A percentile compares a stretch with the other conserved stretches of the same genome.
These are phyloP conservation scores for Sialia sialis DNA, from an alignment of 2,113 vertebrate species.

Conservation along the genomic window DNA sequence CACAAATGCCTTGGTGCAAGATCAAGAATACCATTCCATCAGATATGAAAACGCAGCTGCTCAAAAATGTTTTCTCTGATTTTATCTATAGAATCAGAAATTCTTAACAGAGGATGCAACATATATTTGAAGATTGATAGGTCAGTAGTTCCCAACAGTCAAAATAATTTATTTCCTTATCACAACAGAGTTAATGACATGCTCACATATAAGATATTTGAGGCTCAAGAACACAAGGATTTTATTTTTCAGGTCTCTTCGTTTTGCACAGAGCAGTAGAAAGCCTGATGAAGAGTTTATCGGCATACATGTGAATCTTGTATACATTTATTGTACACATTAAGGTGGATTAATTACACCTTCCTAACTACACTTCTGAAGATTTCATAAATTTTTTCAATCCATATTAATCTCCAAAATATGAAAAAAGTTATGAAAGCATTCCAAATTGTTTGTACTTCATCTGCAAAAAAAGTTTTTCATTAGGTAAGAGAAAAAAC, in stretches of 20 bases:
- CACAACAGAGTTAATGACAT: neutral
- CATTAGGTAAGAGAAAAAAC: neutral
- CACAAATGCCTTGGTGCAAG: neutral
- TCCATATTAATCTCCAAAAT: neutral
- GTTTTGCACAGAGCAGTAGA: neutral
- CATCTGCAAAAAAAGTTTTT: neutral
- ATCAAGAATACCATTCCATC: neutral
- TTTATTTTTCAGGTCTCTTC: neutral
- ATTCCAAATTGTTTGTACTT: rapidly evolving
- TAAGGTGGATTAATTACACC: neutral
- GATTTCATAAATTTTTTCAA: neutral
- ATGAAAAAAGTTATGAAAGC: rapidly evolving
- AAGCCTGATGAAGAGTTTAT: neutral
- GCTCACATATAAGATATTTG: neutral
- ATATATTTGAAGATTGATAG: neutral
- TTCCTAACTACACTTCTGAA: neutral
- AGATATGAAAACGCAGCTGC: neutral
- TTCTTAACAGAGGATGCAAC: neutral
- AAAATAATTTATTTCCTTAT: neutral
- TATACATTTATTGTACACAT: neutral
- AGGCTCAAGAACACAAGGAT: neutral
- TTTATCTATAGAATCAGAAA: neutral
- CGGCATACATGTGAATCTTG: neutral
- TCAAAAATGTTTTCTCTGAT: neutral
- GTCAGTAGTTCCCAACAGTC: neutral